Base-by-base conservation (phyloP, 2,888 invertebrate genomes). In the Yponomeuta cagnagella region DNA sequence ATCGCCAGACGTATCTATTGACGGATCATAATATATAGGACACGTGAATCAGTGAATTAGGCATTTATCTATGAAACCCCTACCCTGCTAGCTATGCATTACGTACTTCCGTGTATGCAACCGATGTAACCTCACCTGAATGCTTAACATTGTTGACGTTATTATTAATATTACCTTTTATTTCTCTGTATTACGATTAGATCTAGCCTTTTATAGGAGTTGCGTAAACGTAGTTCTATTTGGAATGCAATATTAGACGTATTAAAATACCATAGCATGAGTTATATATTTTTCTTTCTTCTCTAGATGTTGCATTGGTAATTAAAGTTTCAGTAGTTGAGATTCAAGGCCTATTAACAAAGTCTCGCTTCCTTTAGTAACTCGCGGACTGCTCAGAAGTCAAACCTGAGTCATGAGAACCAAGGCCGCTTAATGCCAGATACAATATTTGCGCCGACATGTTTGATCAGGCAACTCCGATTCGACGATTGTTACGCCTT, bases 281-380 rank as follows among this genome's bases (percentile, higher is more conserved):
- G 10, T 9, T 64, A 23, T 67, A 67, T 33, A 67, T 33, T 67
- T 10, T 33, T 43, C 33, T 37, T 43, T 67, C 65, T 65, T 65
- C 64, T 64, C 52, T 58, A 58, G 52, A 58, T 65, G 65, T 65
- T 68, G 48, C 23, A 43, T 68, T 58, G 52, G 52, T 58, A 58
- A 23, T 52, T 52, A 52, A 68, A 68, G 48, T 52, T 68, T 52
- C 48, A 68, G 52, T 68, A 68, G 68, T 68, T 58, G 52, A 58
- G n/a, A n/a, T 52, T 68, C 68, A 52, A 68, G 31, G 68, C 68
- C 68, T 52, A 68, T 68, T 68, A 68, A 68, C 68, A 48, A 58
- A 68, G 68, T 68, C 33, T 52, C 30, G 68, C 68, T 68, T 68
- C 23, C 48, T 31, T 12, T 37, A 15, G 37, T 67, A 67, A 37